Conservation (phyloP, 2,797 vertebrate species). For the Squalus acanthias region DNA sequence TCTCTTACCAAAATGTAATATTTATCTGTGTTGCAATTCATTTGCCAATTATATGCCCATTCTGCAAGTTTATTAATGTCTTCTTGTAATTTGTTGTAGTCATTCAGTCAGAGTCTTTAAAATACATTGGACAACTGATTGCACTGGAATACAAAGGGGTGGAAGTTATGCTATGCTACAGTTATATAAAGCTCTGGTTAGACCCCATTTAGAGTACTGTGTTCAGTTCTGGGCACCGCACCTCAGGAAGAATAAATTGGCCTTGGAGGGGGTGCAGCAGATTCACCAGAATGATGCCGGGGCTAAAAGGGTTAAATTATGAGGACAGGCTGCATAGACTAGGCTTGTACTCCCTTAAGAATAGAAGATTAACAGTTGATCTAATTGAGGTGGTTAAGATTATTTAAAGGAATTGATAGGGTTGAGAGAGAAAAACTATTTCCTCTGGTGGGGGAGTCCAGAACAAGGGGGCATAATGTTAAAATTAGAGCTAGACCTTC, state of each 20-base stretch:
- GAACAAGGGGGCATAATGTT: not conserved
- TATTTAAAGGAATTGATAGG: too few relatives aligned
- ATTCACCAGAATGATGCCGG: too few relatives aligned
- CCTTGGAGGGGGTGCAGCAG: not conserved
- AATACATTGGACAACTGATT: not conserved
- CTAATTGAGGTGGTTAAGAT: not conserved
- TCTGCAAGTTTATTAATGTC: too few relatives aligned
- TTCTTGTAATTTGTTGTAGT: too few relatives aligned
- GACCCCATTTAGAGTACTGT: not conserved
- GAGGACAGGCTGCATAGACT: not conserved
- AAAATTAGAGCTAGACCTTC: not conserved
- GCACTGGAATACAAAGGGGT: too few relatives aligned
- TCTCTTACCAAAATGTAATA: too few relatives aligned
- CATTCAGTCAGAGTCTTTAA: not conserved
- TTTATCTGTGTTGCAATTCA: too few relatives aligned
- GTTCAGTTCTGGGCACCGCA: not conserved
- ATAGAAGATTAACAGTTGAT: not conserved
- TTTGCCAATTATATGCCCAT: too few relatives aligned
- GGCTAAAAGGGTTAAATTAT: too few relatives aligned
- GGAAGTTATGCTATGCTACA: too few relatives aligned
- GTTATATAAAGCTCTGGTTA: too few relatives aligned
- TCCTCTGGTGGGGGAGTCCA: not conserved
- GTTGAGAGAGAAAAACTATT: too few relatives aligned
- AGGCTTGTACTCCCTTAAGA: not conserved
- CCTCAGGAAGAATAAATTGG: not conserved